Conservation (phyloP, 2,113 vertebrate genomes). For the Atractosteus spatula region DNA sequence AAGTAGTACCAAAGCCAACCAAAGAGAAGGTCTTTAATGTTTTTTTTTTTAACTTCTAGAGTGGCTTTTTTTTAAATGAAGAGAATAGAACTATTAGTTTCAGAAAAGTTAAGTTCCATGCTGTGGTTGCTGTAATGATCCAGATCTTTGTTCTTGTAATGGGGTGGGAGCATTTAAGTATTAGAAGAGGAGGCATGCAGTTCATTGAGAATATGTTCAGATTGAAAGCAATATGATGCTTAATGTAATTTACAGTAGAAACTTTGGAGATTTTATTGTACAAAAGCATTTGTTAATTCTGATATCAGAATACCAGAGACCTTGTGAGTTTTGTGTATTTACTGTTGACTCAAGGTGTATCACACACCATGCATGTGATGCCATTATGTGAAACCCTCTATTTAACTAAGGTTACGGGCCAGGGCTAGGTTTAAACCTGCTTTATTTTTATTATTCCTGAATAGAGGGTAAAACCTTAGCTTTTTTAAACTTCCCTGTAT, state of each 20-base stretch:
- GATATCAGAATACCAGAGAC: not conserved
- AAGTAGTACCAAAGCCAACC: too few species aligned
- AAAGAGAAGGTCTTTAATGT: too few species aligned
- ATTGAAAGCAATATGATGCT: not conserved
- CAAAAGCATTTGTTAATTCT: not conserved
- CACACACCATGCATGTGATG: not conserved
- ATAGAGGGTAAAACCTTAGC: not conserved
- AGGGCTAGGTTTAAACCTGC: not conserved
- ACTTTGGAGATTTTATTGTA: not conserved
- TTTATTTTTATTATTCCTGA: not conserved
- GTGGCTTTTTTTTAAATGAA: too few species aligned
- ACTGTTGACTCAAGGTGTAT: not conserved
- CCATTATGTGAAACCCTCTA: not conserved
- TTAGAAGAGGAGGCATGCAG: not conserved
- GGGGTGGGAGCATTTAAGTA: too few species aligned
- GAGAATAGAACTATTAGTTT: too few species aligned
- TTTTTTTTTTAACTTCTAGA: too few species aligned
- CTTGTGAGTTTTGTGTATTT: too few species aligned
- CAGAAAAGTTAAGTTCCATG: too few species aligned
- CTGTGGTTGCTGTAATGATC: too few species aligned
- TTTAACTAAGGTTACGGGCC: constrained; percentile 9
- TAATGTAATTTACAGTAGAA: not conserved
- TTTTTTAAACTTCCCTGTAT: too few species aligned
- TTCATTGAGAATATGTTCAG: not conserved
- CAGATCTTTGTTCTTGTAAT: too few species aligned